Evolutionary conservation across 1,140 invertebrate genomes (phyloP).

Genomic region (Anagrus nilaparvatae): DNA sequence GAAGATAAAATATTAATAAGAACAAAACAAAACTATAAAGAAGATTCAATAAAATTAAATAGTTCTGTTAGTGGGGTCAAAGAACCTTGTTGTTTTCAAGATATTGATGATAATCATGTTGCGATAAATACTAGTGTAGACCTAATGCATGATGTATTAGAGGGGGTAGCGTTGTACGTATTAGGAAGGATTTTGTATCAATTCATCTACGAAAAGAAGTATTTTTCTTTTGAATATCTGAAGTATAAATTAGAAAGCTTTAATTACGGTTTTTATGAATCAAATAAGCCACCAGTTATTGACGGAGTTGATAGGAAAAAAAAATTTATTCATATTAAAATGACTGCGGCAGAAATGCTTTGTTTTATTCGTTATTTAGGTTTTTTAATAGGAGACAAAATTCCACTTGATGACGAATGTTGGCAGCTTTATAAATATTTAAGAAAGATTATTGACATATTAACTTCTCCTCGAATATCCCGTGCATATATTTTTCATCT

Average conservation of each 20-base stretch:
- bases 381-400: conserved; percentile 7
- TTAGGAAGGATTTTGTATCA: neutral
- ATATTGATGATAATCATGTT: no score
- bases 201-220: conserved; percentile 1
- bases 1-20: neutral
- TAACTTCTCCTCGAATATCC: conserved; percentile 11
- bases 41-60: no score
- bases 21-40: conserved; percentile 1
- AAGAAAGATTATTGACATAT: conserved; percentile 12
- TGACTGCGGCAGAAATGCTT: conserved; percentile 4
- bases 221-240: conserved; percentile 4
- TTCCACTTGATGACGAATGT: conserved; percentile 6
- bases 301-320: neutral
- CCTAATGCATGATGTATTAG: neutral
- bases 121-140: neutral
- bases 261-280: neutral
- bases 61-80: no score
- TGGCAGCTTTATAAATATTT: conserved; percentile 10
- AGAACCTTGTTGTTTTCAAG: no score
- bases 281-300: conserved; percentile 5
- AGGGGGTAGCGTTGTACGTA: no score
- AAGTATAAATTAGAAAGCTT: conserved; percentile 1
- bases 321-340: neutral
- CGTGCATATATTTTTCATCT: conserved; percentile 2
- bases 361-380: no score